These are phyloP conservation scores for Heteromurus nitidus DNA, from an alignment of 2,888 invertebrate genomes.

Conservation along the genomic window DNA sequence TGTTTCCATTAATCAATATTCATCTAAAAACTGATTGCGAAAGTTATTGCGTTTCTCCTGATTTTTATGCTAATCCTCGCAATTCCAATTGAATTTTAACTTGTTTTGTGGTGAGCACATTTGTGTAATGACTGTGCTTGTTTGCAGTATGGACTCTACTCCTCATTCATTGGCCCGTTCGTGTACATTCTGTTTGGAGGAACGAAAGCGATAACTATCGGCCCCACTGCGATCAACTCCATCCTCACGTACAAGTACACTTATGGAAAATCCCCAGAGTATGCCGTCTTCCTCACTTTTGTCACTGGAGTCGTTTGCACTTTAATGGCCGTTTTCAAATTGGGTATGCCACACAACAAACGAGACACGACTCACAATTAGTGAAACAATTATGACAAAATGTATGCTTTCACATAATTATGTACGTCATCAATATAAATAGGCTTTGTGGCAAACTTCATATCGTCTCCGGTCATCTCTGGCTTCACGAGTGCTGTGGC, in stretches of 20 bases:
- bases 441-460: slow-evolving; percentile 92
- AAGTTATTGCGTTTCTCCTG: too few species aligned
- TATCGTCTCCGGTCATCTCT: slow-evolving; percentile 91
- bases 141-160: slow-evolving; percentile 90
- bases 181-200: slow-evolving; percentile 93
- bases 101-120: too few species aligned
- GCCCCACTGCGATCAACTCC: slow-evolving; percentile 69
- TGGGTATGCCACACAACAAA: slow-evolving; percentile 84
- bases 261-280: slow-evolving; percentile 83
- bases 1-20: too few species aligned
- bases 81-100: too few species aligned
- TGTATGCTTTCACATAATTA: slow-evolving; percentile 74
- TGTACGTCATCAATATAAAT: too few species aligned
- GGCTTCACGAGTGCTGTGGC: slow-evolving; percentile 95
- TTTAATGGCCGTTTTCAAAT: slow-evolving; percentile 81
- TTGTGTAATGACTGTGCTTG: too few species aligned
- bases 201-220: slow-evolving; percentile 68
- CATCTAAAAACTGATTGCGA: slow-evolving; percentile 10
- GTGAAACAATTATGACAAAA: not conserved
- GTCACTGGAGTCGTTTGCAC: slow-evolving; percentile 83
- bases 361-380: slow-evolving; percentile 73
- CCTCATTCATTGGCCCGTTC: slow-evolving; percentile 90
- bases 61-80: too few species aligned
- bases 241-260: slow-evolving; percentile 87
- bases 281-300: slow-evolving; percentile 89